Base-by-base conservation (phyloP, 2,113 vertebrate species). In the Calcarius ornatus region DNA sequence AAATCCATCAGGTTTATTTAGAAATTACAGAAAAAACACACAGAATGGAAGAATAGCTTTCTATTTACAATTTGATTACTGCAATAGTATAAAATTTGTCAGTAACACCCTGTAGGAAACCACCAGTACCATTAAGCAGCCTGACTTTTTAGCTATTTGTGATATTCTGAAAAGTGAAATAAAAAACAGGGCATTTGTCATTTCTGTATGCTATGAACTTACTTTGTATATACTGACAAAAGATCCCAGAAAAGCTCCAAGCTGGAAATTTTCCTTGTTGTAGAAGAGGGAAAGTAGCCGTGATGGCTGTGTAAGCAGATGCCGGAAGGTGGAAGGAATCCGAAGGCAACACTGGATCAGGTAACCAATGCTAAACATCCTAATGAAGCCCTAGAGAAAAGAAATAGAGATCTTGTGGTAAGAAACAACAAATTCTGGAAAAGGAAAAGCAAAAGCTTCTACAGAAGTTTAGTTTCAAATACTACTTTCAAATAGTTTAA, bases 171-270 rank as follows among this genome's bases (percentile, higher is more conserved):
- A 63, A 89, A 91, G 45, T 21, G 33, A 91, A 84, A 83, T 37
- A 66, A 76, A 91, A 80, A 6, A 0, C 20, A 25, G 6, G 12
- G 47, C 22, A 72, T 47, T 81, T 5, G 2, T 53, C 12, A 79
- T 42, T 92, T 92, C 72, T 45, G 35, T 30, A 42, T 59, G 50
- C 38, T 48, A 37, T 27, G 92, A 89, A 30, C 97, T 97, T 98
- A 99, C 99, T 99, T 99, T 99, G 97, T 99, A 99, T 97, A 99
- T 99, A 97, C 99, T 99, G 97, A 99, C 99, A 17, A 99, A 99
- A 77, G 99, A 99, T 48, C 99, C 99, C 18, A 99, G 98, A 90
- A 99, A 99, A 78, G 99, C 99, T 40, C 99, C 99, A 0, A 99
- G 98, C 92, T 99, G 99, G 96, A 99, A 99, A 97, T 99, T 99